Percentiles rank a stretch among this genome's conserved stretches.
Conservation (phyloP, 2,888 invertebrate genomes). For the Limnephilus rhombicus region DNA sequence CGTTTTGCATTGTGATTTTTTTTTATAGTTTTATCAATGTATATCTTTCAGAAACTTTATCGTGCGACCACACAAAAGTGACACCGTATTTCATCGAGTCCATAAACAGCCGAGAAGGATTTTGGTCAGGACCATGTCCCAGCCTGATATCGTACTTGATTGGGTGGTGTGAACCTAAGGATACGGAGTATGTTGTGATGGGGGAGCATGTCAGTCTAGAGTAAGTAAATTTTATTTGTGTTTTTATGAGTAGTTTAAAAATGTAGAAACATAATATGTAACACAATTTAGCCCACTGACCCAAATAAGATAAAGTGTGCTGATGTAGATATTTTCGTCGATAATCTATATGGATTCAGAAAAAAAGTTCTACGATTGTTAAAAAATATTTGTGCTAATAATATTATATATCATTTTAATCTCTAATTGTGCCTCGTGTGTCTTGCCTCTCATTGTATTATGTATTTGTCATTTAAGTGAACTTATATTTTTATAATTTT, state of each 20-base stretch:
- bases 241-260: not conserved
- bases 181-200: constrained; percentile 90
- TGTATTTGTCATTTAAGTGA: too few species aligned
- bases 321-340: too few species aligned
- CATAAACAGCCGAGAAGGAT: constrained; percentile 87
- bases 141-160: constrained; percentile 90
- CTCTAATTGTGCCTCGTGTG: too few species aligned
- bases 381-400: too few species aligned
- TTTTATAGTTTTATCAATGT: not conserved
- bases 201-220: constrained; percentile 88
- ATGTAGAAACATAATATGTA: not conserved
- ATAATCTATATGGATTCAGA: too few species aligned
- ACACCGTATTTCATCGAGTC: constrained; percentile 95
- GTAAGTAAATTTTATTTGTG: constrained; percentile 75
- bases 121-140: constrained; percentile 91
- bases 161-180: constrained; percentile 89
- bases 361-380: too few species aligned
- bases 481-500: too few species aligned
- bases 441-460: too few species aligned
- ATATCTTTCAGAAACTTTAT: constrained; percentile 84
- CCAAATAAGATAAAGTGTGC: too few species aligned
- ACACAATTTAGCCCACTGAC: too few species aligned
- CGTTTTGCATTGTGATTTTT: not conserved
- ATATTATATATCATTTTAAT: too few species aligned
- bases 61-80: constrained; percentile 94